A percentile compares a stretch with the other conserved stretches of the same genome.
Conservation (phyloP, 2,113 vertebrate species). For the Paratilapia polleni region DNA sequence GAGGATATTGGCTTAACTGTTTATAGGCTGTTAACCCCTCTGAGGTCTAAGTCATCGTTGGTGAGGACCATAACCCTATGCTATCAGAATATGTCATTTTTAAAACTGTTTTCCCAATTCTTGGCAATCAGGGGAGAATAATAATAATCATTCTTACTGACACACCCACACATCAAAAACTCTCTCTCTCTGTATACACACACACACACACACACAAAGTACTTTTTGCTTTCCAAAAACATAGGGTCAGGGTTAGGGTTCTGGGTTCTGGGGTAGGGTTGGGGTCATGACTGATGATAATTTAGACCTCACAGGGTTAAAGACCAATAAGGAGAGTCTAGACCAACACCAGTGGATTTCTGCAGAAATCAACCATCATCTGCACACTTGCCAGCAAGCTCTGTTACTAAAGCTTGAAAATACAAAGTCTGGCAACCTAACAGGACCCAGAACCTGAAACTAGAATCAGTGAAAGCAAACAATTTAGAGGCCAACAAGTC, state of each 20-base stretch:
- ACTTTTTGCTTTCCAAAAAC: too few species aligned
- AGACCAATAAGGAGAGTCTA: background rate
- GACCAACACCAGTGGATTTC: background rate
- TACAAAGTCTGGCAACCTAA: background rate
- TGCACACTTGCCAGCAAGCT: background rate
- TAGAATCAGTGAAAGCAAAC: background rate
- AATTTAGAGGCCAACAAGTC: background rate
- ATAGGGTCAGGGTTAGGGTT: background rate
- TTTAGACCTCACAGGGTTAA: background rate
- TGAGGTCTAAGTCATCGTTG: background rate
- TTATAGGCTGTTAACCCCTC: background rate
- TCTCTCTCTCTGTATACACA: too few species aligned
- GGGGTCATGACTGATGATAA: background rate
- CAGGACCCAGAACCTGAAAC: background rate
- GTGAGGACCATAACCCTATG: too few species aligned
- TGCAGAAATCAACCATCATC: background rate
- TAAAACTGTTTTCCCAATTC: background rate
- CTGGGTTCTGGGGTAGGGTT: too few species aligned
- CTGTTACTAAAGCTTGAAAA: background rate
- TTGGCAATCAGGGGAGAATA: too few species aligned
- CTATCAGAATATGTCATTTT: background rate
- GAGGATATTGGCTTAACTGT: background rate
- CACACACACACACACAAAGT: too few species aligned
- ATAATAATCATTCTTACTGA: too few species aligned
- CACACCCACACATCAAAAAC: too few species aligned